These are phyloP conservation scores for Anagrus nilaparvatae DNA, from an alignment of 1,140 invertebrate species.

Conservation along the genomic window DNA sequence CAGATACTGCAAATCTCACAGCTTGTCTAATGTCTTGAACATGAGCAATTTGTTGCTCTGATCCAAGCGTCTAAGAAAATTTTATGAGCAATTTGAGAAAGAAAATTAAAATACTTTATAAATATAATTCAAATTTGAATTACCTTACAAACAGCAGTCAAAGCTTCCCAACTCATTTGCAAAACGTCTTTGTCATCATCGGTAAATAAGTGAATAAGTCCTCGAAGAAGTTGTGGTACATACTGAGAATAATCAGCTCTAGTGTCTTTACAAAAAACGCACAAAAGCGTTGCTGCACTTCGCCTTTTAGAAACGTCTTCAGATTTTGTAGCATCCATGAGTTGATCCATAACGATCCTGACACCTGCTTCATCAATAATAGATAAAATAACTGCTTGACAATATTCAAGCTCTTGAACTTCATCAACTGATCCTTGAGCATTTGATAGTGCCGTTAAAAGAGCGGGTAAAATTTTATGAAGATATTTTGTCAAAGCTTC, in stretches of 20 bases:
- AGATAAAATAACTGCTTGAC: conserved; percentile 84
- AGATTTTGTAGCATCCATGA: conserved; percentile 70
- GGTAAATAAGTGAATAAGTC: conserved; percentile 76
- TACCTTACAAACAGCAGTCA: conserved; percentile 81
- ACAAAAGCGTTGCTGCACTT: conserved; percentile 77
- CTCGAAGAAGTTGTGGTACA: conserved; percentile 78
- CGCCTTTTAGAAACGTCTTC: conserved; percentile 54
- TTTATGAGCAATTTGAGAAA: not conserved
- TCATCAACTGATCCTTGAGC: conserved; percentile 61
- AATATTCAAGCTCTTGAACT: conserved; percentile 79
- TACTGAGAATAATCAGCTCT: conserved; percentile 78
- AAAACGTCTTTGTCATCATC: conserved; percentile 73
- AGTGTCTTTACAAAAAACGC: conserved; percentile 81
- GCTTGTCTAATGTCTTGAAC: conserved; percentile 85
- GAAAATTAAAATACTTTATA: not conserved
- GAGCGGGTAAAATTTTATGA: conserved; percentile 80
- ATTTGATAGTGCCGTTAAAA: conserved; percentile 67
- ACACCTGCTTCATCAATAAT: conserved; percentile 81
- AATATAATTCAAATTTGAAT: not conserved
- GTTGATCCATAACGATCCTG: conserved; percentile 77
- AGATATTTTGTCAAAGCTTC: conserved; percentile 76
- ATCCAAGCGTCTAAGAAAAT: conserved; percentile 55
- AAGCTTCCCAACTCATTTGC: conserved; percentile 78
- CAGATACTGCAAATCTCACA: conserved; percentile 77
- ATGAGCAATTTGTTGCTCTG: conserved; percentile 70